Conservation (phyloP, 2,113 vertebrate genomes). For the Scalopus aquaticus region DNA sequence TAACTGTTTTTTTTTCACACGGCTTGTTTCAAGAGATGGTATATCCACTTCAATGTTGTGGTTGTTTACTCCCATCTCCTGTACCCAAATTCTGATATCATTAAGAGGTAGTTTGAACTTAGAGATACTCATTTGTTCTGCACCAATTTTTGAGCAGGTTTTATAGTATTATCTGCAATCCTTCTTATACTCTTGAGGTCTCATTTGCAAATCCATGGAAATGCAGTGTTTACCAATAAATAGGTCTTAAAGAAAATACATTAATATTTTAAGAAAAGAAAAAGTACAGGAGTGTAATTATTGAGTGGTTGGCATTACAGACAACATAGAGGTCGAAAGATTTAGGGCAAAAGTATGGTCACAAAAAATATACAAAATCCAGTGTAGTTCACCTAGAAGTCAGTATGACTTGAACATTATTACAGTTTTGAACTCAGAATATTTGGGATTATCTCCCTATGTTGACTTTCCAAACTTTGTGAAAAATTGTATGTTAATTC, state of each 20-base stretch:
- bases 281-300: neutral
- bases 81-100: neutral
- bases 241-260: neutral
- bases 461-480: neutral
- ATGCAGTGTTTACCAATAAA: neutral
- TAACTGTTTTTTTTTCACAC: neutral
- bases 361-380: neutral
- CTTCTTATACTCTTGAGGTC: neutral
- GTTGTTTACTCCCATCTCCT: neutral
- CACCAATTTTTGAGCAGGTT: neutral
- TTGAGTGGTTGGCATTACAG: neutral
- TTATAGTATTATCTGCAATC: neutral
- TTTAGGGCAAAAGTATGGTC: neutral
- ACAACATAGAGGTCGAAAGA: neutral
- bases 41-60: neutral
- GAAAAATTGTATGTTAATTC: neutral
- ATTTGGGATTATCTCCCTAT: neutral
- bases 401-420: neutral
- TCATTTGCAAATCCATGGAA: neutral
- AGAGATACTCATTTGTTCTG: neutral
- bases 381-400: rapidly evolving
- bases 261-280: neutral
- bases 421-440: neutral
- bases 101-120: neutral
- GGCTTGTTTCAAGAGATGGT: neutral